Percentiles rank a stretch among this genome's conserved stretches.
phyloP scores from a whole-genome alignment of 2,888 invertebrate species.

The Argyresthia albistria region DNA sequence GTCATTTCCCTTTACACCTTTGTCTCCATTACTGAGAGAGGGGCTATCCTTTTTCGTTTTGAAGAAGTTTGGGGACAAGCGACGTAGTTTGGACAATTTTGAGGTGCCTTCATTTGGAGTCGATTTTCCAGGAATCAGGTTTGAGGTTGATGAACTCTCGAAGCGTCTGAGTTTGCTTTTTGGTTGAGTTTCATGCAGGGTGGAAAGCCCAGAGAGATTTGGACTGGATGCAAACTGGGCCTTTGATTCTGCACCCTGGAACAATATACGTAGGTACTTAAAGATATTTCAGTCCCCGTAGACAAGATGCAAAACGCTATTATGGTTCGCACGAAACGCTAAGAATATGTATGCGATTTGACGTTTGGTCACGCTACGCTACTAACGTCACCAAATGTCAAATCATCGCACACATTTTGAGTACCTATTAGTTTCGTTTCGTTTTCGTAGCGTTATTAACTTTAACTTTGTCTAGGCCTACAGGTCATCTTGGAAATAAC shows the following conservation, averaged over 20 bases:
- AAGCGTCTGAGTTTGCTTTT: conserved; percentile 32
- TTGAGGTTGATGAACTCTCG: conserved; percentile 49
- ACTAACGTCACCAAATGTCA: too few species aligned
- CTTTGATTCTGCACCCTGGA: conserved; percentile 43
- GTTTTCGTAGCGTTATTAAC: too few species aligned
- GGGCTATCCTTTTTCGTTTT: conserved; percentile 30
- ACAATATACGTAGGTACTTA: conserved; percentile 7
- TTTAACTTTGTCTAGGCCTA: too few species aligned
- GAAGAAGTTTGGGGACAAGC: conserved; percentile 47
- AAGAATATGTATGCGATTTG: too few species aligned
- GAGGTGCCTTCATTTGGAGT: conserved; percentile 21
- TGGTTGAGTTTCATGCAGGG: conserved; percentile 25
- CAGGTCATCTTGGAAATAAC: too few species aligned
- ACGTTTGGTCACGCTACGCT: too few species aligned
- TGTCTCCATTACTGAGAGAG: conserved; percentile 19
- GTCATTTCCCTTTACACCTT: conserved; percentile 19
- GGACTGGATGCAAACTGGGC: conserved; percentile 55
- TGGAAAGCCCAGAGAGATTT: conserved; percentile 35
- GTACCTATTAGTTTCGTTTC: too few species aligned
- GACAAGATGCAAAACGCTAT: too few species aligned
- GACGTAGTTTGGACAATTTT: conserved; percentile 29
- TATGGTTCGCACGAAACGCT: too few species aligned
- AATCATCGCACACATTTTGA: too few species aligned
- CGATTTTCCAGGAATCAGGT: conserved; percentile 24
- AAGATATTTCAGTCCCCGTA: too few species aligned